Conservation (phyloP, 2,797 vertebrate genomes). For the Bovichtus variegatus region DNA sequence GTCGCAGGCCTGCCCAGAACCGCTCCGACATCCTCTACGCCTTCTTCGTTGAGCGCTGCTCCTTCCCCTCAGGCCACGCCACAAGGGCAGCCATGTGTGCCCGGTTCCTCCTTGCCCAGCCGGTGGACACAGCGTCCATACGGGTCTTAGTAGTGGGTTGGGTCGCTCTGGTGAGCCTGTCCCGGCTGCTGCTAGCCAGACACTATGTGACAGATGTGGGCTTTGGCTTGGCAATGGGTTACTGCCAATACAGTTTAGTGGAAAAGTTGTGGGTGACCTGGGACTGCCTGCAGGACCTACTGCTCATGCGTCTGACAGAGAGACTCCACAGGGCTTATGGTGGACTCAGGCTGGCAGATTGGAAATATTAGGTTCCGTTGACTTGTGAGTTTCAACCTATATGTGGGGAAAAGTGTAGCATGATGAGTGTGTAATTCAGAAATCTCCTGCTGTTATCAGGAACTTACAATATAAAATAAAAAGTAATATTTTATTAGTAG, state of each 20-base stretch:
- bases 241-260: conserved; percentile 90
- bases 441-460: conserved; percentile 17
- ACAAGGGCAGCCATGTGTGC: conserved; percentile 91
- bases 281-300: conserved; percentile 76
- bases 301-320: conserved; percentile 67
- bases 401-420: conserved; percentile 32
- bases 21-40: conserved; percentile 92
- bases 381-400: background rate
- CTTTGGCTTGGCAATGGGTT: conserved; percentile 91
- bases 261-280: conserved; percentile 91
- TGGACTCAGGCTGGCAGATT: conserved; percentile 60
- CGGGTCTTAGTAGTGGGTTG: conserved; percentile 90
- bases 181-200: conserved; percentile 91
- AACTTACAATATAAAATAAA: too few relatives aligned
- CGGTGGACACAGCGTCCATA: conserved; percentile 89
- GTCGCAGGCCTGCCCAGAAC: conserved; percentile 89
- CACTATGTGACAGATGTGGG: conserved; percentile 94
- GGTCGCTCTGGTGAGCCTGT: conserved; percentile 89
- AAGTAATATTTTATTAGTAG: too few relatives aligned
- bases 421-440: conserved; percentile 30
- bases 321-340: conserved; percentile 61
- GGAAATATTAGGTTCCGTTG: conserved; percentile 50
- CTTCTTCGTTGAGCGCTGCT: conserved; percentile 92
- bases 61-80: conserved; percentile 93
- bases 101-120: conserved; percentile 89